phyloP scores from a whole-genome alignment of 2,113 vertebrate genomes.

The Bos taurus region ARS-UCD2.0 NC_037329.1:135735001-135735500 shows the following conservation, averaged over 20 bases:
- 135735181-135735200: neutral
- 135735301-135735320: neutral
- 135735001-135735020: neutral
- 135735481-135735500: neutral
- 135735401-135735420: neutral
- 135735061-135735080: constrained; percentile 60
- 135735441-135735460: neutral
- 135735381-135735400: neutral
- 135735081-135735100: constrained; percentile 35
- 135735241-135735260: neutral
- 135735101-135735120: neutral
- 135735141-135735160: neutral
- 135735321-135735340: neutral
- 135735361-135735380: neutral
- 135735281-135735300: neutral
- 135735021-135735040: constrained; percentile 44
- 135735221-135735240: neutral
- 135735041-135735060: constrained; percentile 53
- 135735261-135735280: neutral
- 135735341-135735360: neutral
- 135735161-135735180: neutral
- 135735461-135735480: neutral
- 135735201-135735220: no score
- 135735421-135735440: neutral
- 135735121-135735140: neutral